phyloP scores from a whole-genome alignment of 2,113 vertebrate genomes.

The Theropithecus gelada region DNA sequence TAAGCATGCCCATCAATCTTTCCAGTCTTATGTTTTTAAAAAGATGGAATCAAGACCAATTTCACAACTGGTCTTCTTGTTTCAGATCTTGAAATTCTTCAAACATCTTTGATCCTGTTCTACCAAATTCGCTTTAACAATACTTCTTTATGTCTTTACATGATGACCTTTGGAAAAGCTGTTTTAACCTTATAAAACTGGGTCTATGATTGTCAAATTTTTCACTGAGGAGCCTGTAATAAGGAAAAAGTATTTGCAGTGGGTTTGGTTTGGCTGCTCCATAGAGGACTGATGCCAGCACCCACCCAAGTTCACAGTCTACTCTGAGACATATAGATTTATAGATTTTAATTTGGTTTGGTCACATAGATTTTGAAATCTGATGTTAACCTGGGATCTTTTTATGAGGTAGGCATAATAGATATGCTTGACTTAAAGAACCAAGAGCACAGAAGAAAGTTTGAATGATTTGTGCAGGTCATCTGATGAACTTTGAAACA shows the following conservation, averaged over 20 bases:
- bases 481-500: background rate
- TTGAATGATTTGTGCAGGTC: background rate
- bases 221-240: background rate
- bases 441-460: background rate
- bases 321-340: background rate
- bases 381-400: background rate
- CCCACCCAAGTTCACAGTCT: background rate
- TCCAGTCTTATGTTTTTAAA: background rate
- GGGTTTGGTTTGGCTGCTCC: slow-evolving; percentile 9
- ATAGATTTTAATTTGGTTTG: background rate
- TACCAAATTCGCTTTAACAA: background rate
- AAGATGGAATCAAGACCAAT: background rate
- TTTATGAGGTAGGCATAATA: background rate
- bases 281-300: background rate
- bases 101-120: background rate
- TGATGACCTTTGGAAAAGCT: background rate
- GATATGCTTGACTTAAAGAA: background rate
- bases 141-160: background rate
- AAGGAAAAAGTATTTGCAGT: background rate
- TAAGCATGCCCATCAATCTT: background rate
- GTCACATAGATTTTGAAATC: background rate
- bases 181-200: background rate
- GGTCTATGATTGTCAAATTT: background rate
- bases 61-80: background rate
- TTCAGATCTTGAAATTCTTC: background rate